A percentile compares a stretch with the other conserved stretches of the same genome.
These are phyloP conservation scores for Sebastes iracundus DNA, from an alignment of 2,797 vertebrate genomes.

Conservation along the genomic window DNA sequence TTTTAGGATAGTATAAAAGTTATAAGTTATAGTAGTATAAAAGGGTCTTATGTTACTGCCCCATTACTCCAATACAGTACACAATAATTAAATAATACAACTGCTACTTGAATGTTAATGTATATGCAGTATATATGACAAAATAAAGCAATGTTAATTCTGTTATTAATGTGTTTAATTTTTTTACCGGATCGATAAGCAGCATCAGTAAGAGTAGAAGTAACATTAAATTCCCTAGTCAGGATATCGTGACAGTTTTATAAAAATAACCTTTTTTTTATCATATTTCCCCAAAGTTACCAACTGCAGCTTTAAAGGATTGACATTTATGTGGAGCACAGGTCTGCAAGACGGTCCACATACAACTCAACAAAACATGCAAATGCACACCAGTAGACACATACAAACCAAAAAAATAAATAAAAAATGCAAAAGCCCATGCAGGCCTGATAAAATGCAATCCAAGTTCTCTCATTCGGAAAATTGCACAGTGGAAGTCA, in stretches of 20 bases:
- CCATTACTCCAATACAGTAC: neutral
- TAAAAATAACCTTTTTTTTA: neutral
- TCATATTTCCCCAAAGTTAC: neutral
- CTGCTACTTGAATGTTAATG: neutral
- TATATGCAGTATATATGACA: neutral
- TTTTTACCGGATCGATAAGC: neutral
- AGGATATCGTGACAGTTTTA: neutral
- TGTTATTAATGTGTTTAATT: neutral
- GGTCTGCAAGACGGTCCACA: neutral
- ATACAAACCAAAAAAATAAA: neutral
- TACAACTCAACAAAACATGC: neutral
- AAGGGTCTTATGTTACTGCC: neutral
- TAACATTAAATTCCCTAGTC: fast-evolving
- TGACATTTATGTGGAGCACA: neutral
- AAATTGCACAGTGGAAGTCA: conserved; percentile 66
- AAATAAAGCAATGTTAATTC: neutral
- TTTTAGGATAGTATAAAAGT: no score
- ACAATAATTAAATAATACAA: neutral
- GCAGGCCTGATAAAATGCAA: conserved; percentile 55
- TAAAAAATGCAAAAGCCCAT: conserved; percentile 28
- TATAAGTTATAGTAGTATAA: neutral
- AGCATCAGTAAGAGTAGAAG: fast-evolving
- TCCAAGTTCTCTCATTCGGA: conserved; percentile 62
- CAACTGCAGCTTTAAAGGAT: neutral
- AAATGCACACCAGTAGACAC: neutral